Base-by-base conservation (phyloP, 2,888 invertebrate genomes). In the Cremastobaeus sp. region DNA sequence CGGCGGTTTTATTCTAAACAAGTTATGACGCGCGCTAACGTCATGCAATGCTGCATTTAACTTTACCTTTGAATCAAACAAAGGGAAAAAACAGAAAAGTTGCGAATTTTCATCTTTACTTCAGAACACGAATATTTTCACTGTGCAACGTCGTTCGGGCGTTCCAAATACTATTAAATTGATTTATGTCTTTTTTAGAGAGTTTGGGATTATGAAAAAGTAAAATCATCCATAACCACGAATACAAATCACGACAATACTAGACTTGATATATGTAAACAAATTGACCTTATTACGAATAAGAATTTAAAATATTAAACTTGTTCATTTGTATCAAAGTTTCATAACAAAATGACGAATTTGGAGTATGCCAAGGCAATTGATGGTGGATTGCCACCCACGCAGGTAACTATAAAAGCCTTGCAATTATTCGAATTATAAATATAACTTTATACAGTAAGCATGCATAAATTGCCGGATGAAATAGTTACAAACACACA, bases 281-380 rank as follows among this genome's bases (percentile, higher is more conserved):
- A 11, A 18, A 17, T 21, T 43, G 34, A 43, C n/a, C 9, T 39
- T 57, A 14, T 25, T 45, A 25, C 12, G 15, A 21, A 25, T 35
- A 52, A 15, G 14, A 47, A 15, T 35, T 17, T 35, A 11, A 6
- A n/a, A 32, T 39, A 11, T 17, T 57, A 48, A 3, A 25, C 34
- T 52, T 35, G 20, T 52, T 48, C 28, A 69, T 41, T 45, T 20
- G 11, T 55, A 55, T 25, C 15, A 50, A 25, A 57, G 21, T 50
- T 62, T 54, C 21, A 35, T 45, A 55, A 15, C 64, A 76, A 79
- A 76, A 84, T 84, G 84, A 69, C 78, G 47, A 74, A 76, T 25
- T 55, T 79, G 35, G 84, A 85, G 55, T 85, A 85, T 76, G 83
- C 82, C 3, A 86, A 86, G 68, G 82, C 86, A 52, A 74, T 86